phyloP scores from a whole-genome alignment of 2,797 vertebrate genomes.

The Amblyopsis hoosieri region DNA sequence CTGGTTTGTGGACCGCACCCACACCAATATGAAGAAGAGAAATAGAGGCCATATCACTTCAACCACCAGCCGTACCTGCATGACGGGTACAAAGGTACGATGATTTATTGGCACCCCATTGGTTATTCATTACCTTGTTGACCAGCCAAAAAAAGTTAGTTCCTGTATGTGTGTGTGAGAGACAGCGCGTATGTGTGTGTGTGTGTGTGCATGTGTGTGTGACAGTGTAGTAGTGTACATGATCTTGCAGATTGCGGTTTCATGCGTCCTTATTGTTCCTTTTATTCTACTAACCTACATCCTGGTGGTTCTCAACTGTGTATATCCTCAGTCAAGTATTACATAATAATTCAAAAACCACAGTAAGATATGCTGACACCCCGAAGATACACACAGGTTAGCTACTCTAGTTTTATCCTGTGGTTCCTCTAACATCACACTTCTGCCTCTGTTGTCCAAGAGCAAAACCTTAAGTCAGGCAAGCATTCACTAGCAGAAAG shows the following conservation, averaged over 20 bases:
- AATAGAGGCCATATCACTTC: constrained; percentile 95
- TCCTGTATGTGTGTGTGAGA: not conserved
- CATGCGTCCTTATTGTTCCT: too few relatives aligned
- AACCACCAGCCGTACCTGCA: constrained; percentile 87
- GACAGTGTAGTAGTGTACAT: not conserved
- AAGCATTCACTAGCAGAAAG: constrained; percentile 3
- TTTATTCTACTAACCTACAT: not conserved
- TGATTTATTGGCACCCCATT: not conserved
- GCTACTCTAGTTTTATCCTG: too few relatives aligned
- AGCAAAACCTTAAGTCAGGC: constrained; percentile 5
- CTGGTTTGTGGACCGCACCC: constrained; percentile 87
- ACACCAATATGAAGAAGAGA: constrained; percentile 94
- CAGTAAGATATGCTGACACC: not conserved
- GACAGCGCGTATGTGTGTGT: not conserved
- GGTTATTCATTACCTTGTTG: not conserved
- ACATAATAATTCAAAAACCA: too few relatives aligned
- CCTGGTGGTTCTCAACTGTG: constrained; percentile 1
- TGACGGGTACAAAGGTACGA: constrained; percentile 25
- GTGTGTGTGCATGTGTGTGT: not conserved
- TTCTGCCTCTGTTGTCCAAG: too few relatives aligned
- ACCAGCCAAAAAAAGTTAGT: not conserved
- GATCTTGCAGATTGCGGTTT: constrained; percentile 1
- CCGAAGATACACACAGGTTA: not conserved
- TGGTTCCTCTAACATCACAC: too few relatives aligned
- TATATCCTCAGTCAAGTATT: too few relatives aligned